Evolutionary conservation across 2,888 invertebrate species (phyloP), one percentile per base, ranked within the genome.

Genomic region (Pyralis farinalis): DNA sequence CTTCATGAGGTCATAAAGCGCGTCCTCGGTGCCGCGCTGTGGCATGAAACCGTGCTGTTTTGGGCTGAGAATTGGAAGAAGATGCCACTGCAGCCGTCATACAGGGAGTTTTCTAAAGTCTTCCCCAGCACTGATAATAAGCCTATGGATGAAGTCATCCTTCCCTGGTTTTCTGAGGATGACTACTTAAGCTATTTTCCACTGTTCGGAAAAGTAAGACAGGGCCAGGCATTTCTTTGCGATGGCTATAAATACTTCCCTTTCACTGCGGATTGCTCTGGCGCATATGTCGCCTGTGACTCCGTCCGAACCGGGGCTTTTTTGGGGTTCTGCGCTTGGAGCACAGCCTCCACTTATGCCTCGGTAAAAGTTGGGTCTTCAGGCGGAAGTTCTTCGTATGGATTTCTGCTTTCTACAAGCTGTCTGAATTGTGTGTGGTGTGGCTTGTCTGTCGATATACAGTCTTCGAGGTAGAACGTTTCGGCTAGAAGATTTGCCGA

Each of bases 401-500:
- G 16, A 16, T 16, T 16, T 4, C 6, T 31, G 12, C 7, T 12
- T 12, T 12, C 3, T 12, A 31, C 31, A 7, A 11, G 7, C 2
- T 3, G 12, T 4, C 22, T 21, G 8, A 22, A 9, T 22, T 22
- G 34, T 0, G 22, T 10, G 10, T 34, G 34, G 1, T 11, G 7
- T 2, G 21, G 11, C 1, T 9, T 21, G 6, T 34, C 34, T 2
- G 11, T 22, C 2, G 21, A 21, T n/a, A 11, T 11, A 6, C 11
- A 5, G 22, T 40, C 30, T 16, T 12, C 31, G 3, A 31, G 35
- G 35, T 35, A 35, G 12, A 49, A 49, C 7, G 42, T 38, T 1
- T 40, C 29, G 3, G 46, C 42, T 0, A 43, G 28, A 1, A 46
- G n/a, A 3, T 29, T 32, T 0, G 30, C 49, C 7, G 49, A 46